Percentiles rank a stretch among this genome's conserved stretches.
Conservation (phyloP, 2,888 invertebrate species). For the Chalcis sispes region DNA sequence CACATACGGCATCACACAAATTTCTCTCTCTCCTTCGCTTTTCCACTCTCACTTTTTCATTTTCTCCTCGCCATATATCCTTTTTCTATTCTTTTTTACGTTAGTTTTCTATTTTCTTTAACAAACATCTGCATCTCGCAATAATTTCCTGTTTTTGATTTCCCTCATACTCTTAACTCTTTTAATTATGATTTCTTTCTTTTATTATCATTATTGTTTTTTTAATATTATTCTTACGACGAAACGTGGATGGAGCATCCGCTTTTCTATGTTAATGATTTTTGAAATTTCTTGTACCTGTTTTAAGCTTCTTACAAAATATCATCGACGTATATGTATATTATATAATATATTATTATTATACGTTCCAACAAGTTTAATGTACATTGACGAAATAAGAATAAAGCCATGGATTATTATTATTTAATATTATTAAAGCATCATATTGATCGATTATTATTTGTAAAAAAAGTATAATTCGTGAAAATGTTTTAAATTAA, state of each 20-base stretch:
- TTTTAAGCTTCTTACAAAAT: constrained; percentile 48
- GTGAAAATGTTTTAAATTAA: constrained; percentile 39
- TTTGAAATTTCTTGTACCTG: constrained; percentile 45
- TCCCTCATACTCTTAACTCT: neutral
- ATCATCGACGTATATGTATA: constrained; percentile 31
- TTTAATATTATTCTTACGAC: constrained; percentile 61
- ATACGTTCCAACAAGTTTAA: constrained; percentile 46
- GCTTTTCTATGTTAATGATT: constrained; percentile 41
- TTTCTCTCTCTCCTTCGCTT: constrained; percentile 54
- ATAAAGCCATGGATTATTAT: constrained; percentile 38
- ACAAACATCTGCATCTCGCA: neutral
- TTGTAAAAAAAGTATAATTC: constrained; percentile 49
- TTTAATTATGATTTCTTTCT: constrained; percentile 6
- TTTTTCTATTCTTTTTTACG: neutral
- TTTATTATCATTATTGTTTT: constrained; percentile 4
- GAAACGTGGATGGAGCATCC: constrained; percentile 67
- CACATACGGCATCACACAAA: constrained; percentile 73
- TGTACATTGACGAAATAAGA: constrained; percentile 36
- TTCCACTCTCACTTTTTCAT: constrained; percentile 30
- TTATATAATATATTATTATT: constrained; percentile 48
- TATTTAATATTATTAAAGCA: neutral
- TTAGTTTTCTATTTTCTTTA: neutral
- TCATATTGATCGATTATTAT: constrained; percentile 36
- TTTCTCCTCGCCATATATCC: neutral
- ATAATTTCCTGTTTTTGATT: neutral